These are phyloP conservation scores for Drosophila ustulata DNA, from an alignment of 2,888 invertebrate genomes.

Conservation along the genomic window DNA sequence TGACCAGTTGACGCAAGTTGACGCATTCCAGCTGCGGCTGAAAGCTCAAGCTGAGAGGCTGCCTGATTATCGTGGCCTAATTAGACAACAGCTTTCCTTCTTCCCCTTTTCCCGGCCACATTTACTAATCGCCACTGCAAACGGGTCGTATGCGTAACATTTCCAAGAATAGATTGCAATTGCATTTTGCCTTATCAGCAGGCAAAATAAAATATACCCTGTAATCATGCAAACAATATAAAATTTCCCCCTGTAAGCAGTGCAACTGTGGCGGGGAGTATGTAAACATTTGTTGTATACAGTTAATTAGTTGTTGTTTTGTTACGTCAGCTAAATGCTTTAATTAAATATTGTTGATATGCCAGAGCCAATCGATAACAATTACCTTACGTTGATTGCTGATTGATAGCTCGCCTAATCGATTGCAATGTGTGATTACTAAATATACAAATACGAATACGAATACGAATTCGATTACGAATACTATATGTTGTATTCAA, in stretches of 20 bases:
- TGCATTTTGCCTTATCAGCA: too few species aligned
- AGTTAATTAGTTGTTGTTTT: constrained; percentile 16
- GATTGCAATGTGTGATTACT: constrained; percentile 21
- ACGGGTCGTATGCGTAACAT: neutral
- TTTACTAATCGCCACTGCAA: neutral
- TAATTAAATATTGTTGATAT: constrained; percentile 44
- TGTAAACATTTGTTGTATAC: constrained; percentile 9
- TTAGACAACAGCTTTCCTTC: too few species aligned
- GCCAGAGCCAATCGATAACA: constrained; percentile 31
- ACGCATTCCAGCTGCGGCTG: too few species aligned
- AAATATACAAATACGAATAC: constrained; percentile 19
- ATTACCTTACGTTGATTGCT: constrained; percentile 25
- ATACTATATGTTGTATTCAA: too few species aligned
- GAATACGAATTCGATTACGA: neutral
- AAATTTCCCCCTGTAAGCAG: neutral
- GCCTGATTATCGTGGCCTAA: too few species aligned
- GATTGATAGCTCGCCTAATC: constrained; percentile 29
- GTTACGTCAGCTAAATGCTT: constrained; percentile 28
- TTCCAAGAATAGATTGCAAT: neutral
- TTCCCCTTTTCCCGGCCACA: too few species aligned
- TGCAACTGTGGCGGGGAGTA: neutral
- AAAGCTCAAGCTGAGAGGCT: too few species aligned
- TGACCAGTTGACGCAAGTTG: neutral
- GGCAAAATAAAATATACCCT: neutral
- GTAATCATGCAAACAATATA: neutral